Evolutionary conservation across 2,888 invertebrate genomes (phyloP), one percentile per base, ranked within the genome.

Genomic region (Drosophila acutilabella): DNA sequence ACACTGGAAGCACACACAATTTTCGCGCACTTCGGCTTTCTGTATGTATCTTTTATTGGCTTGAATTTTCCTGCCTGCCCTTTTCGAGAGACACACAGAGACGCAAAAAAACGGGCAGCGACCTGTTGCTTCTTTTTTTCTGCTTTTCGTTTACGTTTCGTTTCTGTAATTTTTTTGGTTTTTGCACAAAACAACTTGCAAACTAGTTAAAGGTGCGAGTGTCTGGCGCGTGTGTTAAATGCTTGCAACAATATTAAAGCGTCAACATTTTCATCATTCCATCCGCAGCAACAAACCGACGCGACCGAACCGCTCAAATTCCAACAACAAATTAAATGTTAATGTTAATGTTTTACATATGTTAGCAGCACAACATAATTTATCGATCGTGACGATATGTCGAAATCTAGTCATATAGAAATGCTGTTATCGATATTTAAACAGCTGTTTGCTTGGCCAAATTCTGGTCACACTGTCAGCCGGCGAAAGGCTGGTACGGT

Each of bases 31-130:
- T 81, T 70, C 75, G 76, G 59, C 65, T 80, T 80, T 88, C 74
- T 84, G 89, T 85, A 89, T 85, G 85, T 85, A 85, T 85, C 85
- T 85, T 89, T 82, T 89, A 89, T 89, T 88, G 83, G 78, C 89
- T 79, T 73, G 81, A 79, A 78, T 84, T 84, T 87, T 89, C 80
- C 75, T 65, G 67, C 56, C 68, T 89, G 84, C 89, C 86, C 89
- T 88, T 84, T 88, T 81, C 52, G 61, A 81, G 82, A 53, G 64
- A 36, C 23, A 18, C 38, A 82, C 60, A 54, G 59, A 61, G 45
- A 72, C 62, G 57, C 72, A 58, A 58, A 47, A 47, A 64, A 54
- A 56, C 75, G 61, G 58, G 16, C 75, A 62, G 64, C 61, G 52
- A 75, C 64, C 64, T 78, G 75, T 74, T 73, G 79, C 42, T 70